A percentile compares a stretch with the other conserved stretches of the same genome.
phyloP scores from a whole-genome alignment of 2,888 invertebrate genomes.

The Mesoligia furuncula region DNA sequence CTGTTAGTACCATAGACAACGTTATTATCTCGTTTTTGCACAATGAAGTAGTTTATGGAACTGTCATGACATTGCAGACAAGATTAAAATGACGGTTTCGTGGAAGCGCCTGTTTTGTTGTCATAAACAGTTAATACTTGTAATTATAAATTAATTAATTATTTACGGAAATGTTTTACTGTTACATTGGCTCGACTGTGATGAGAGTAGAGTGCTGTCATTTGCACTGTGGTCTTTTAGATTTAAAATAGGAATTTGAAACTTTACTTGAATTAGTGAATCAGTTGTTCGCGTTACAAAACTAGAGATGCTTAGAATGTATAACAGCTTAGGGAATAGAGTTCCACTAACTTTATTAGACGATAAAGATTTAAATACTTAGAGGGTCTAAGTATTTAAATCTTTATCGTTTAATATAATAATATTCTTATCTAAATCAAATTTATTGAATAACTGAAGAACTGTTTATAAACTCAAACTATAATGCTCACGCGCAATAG shows the following conservation, averaged over 20 bases:
- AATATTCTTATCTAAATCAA: not conserved
- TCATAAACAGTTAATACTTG: not conserved
- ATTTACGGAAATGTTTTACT: not conserved
- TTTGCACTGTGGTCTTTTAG: not conserved
- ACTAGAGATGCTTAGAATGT: not conserved
- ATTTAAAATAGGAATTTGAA: not conserved
- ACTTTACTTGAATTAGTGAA: not conserved
- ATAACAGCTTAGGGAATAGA: not conserved
- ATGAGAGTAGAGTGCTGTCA: not conserved
- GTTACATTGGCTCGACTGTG: not conserved
- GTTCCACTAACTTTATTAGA: too few species aligned
- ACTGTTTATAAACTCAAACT: not conserved
- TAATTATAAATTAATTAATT: not conserved
- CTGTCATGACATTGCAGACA: constrained; percentile 25
- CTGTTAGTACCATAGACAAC: constrained; percentile 57
- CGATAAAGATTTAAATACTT: too few species aligned
- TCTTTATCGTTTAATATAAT: not conserved
- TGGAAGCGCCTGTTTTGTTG: constrained; percentile 38
- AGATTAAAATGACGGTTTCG: constrained; percentile 39
- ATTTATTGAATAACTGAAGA: not conserved
- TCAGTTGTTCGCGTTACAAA: not conserved
- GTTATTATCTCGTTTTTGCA: constrained; percentile 50
- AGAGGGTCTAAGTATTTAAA: not conserved
- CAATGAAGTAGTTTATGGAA: constrained; percentile 39
- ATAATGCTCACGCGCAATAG: not conserved